Conservation (phyloP, 1,140 invertebrate genomes). For the Zaprionus gabonicus region DNA sequence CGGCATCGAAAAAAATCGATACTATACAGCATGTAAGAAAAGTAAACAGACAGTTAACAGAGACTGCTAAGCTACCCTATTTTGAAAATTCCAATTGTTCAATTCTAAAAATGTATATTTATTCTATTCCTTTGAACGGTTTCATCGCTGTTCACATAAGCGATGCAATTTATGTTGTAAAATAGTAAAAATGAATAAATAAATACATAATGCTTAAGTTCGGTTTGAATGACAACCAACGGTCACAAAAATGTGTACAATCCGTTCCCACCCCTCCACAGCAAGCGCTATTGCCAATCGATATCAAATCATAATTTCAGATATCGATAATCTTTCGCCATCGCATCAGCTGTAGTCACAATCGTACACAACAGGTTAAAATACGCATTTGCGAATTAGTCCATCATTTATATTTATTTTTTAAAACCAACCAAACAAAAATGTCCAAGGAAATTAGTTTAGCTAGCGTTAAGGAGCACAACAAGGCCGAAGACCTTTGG, state of each 20-base stretch:
- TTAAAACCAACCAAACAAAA: not conserved
- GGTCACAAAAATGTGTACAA: not conserved
- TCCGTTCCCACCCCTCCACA: not conserved
- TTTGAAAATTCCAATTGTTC: too few relatives aligned
- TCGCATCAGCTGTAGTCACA: not conserved
- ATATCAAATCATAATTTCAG: not conserved
- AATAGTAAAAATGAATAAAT: too few relatives aligned
- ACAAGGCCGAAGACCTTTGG: constrained; percentile 85
- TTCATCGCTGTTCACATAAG: not conserved
- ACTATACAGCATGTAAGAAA: too few relatives aligned
- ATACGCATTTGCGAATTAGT: not conserved
- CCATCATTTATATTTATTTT: not conserved
- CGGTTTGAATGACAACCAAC: too few relatives aligned
- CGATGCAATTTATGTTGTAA: too few relatives aligned
- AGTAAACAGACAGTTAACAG: too few relatives aligned
- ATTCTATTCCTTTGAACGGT: too few relatives aligned
- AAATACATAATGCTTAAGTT: too few relatives aligned
- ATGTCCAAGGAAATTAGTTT: constrained; percentile 83
- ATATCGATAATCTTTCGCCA: not conserved
- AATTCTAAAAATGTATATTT: too few relatives aligned
- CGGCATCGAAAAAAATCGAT: not conserved
- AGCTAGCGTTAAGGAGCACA: constrained; percentile 86
- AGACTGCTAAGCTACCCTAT: too few relatives aligned
- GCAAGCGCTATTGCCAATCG: not conserved
- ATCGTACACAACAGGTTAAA: not conserved